Base-by-base conservation (phyloP, 2,888 invertebrate genomes). In the Zygogramma bicolorata region DNA sequence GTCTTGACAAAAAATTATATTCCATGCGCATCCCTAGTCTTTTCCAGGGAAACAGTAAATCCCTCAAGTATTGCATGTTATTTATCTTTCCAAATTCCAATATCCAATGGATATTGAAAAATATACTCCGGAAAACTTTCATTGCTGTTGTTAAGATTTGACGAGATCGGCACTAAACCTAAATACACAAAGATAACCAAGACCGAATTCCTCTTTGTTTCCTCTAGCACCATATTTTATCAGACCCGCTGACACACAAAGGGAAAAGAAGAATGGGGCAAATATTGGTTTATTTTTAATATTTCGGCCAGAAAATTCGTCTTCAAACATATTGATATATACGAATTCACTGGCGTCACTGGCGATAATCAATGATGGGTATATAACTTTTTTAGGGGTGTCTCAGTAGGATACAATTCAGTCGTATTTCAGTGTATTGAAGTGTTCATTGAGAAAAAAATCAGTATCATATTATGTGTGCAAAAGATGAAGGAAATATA, bases 221-320 rank as follows among this genome's bases (percentile, higher is more conserved):
- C 58, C 58, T 15, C 18, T 18, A 29, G 29, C 58, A 31, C 29
- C 4, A 66, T 66, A 61, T 68, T 72, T 72, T 69, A 69, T 73
- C 61, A 34, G 66, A 59, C 69, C 66, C 68, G 73, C 73, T 73
- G 65, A 61, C 73, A 73, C 68, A 72, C 68, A 73, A 40, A 66
- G 34, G 20, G 58, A 25, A 13, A n/a, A 72, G 66, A 73, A 69
- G 73, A 73, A 73, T 69, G 58, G 62, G 15, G 65, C 59, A 72
- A 72, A 72, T 72, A 72, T 72, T 72, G 68, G 69, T 73, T 66
- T 46, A 66, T 73, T 73, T 73, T 73, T 73, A 65, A 69, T 66
- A 69, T 69, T 69, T 72, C 42, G 34, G 53, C 68, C 53, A 38
- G 18, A 60, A 53, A 58, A 66, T 73, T 58, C 68, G 62, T 62